Evolutionary conservation across 2,888 invertebrate species (phyloP).

Genomic region (Meiosimyza platycephala): DNA sequence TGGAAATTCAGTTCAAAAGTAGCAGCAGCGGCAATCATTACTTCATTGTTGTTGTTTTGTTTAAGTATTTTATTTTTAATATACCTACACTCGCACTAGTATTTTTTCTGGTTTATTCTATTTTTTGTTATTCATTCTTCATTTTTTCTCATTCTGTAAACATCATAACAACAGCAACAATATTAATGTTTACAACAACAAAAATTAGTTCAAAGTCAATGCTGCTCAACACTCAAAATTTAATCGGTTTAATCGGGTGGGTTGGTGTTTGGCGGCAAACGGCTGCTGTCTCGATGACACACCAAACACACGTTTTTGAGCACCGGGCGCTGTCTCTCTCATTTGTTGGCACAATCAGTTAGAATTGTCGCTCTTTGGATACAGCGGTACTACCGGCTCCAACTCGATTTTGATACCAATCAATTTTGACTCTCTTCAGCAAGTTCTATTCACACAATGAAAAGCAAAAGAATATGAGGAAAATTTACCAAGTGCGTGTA

Average conservation of each 20-base stretch:
- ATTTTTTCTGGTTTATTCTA: no score
- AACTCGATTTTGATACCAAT: neutral
- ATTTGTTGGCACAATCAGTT: no score
- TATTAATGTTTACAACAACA: neutral
- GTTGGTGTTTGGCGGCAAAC: no score
- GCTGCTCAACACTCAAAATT: constrained; percentile 3
- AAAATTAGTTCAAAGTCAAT: constrained; percentile 28
- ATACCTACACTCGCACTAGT: no score
- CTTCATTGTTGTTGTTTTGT: constrained; percentile 25
- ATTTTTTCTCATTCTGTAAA: constrained; percentile 2
- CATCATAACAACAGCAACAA: constrained; percentile 5
- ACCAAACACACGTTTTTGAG: no score
- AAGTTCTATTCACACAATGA: no score
- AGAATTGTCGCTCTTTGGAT: neutral
- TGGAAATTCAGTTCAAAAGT: neutral
- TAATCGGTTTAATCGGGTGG: neutral
- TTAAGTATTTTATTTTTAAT: neutral
- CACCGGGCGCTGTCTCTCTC: no score
- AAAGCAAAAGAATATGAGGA: no score
- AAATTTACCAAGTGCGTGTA: neutral
- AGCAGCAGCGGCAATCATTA: constrained; percentile 16
- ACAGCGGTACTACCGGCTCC: neutral
- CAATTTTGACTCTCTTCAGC: no score
- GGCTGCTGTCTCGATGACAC: no score
- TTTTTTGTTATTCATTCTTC: neutral